Base-by-base conservation (phyloP, 2,888 invertebrate genomes). In the Latrodectus elegans region DNA sequence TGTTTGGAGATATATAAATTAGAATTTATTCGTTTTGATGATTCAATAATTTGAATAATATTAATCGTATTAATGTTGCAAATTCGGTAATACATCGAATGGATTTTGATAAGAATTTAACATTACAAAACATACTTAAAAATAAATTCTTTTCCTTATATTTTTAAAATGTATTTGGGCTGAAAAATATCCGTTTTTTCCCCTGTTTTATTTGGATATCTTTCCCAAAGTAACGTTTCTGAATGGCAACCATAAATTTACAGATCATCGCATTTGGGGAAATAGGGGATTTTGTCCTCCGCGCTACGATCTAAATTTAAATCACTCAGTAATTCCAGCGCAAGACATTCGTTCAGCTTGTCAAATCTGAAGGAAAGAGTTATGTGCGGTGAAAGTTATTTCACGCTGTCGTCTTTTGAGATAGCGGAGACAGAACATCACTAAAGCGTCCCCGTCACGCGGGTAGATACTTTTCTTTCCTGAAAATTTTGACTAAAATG, bases 191-290 rank as follows among this genome's bases (percentile, higher is more conserved):
- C 10, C 60, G 12, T 60, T 60, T 55, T 12, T 38, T 4, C 38
- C 38, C 38, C 38, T 38, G 38, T 15, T 60, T 15, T n/a, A 10
- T 60, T 60, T 60, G n/a, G 60, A 15, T 15, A 60, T 60, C n/a
- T 60, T 60, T 60, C 60, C 12, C 60, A 6, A 15, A 60, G 60
- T 60, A 60, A 60, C 60, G 12, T 60, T 60, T 60, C 14, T n/a
- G n/a, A 60, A 60, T 60, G 60, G n/a, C 60, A 15, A n/a, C 60
- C 60, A 60, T 60, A 60, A 60, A 15, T 60, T 60, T 60, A 60
- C 60, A 60, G 60, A 60, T 60, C 60, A n/a, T 60, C 60, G 60
- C 10, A 60, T 60, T 60, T 60, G 12, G n/a, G n/a, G 60, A n/a
- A n/a, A 60, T 60, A 12, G 60, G 60, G 12, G 60, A 60, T 12